phyloP scores from a whole-genome alignment of 2,113 vertebrate species.

The pig (Sus scrofa) region DNA sequence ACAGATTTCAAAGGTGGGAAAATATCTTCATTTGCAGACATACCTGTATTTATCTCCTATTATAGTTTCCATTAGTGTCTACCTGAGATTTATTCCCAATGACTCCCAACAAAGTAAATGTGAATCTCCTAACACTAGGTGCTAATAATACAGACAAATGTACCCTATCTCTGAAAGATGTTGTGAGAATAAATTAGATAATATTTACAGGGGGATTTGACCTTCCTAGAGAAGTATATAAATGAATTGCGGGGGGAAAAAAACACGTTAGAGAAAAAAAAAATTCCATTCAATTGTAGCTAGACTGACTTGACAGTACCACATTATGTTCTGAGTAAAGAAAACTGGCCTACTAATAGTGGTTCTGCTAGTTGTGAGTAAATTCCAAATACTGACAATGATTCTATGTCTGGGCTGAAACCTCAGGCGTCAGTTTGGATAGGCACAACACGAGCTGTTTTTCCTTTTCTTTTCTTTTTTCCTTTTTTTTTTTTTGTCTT shows the following conservation, averaged over 20 bases:
- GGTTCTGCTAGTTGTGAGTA: conserved; percentile 70
- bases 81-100: conserved; percentile 76
- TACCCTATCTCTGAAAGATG: conserved; percentile 52
- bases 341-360: conserved; percentile 28
- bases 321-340: not conserved
- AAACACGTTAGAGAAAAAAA: conserved; percentile 77
- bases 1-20: conserved; percentile 83
- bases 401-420: conserved; percentile 42
- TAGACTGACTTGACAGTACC: conserved; percentile 74
- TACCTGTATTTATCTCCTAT: conserved; percentile 81
- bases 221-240: conserved; percentile 42
- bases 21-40: conserved; percentile 80
- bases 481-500: too few species aligned
- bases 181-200: conserved; percentile 72
- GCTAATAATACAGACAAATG: conserved; percentile 75
- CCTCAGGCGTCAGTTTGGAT: not conserved
- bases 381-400: conserved; percentile 69
- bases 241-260: not conserved
- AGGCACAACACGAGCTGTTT: not conserved
- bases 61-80: conserved; percentile 80
- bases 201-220: conserved; percentile 71
- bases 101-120: conserved; percentile 75
- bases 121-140: conserved; percentile 70
- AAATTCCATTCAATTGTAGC: conserved; percentile 73
- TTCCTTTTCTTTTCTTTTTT: not conserved